These are phyloP conservation scores for Hippopotamyrus pictus DNA, from an alignment of 2,797 vertebrate species.

Conservation along the genomic window DNA sequence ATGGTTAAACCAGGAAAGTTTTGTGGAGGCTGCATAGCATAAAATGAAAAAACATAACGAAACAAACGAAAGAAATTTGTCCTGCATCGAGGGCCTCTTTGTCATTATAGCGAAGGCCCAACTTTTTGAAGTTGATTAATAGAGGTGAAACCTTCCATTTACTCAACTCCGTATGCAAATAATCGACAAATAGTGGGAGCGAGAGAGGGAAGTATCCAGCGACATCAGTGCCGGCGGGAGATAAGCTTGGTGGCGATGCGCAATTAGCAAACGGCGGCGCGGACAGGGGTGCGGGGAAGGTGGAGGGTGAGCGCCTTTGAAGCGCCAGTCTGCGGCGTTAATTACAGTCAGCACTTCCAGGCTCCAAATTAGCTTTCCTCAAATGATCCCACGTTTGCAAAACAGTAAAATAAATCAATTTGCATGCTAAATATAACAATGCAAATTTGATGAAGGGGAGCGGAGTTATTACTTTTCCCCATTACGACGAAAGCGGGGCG, in stretches of 20 bases:
- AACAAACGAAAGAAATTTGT: neutral
- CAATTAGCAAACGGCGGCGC: conserved; percentile 33
- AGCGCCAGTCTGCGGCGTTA: conserved; percentile 37
- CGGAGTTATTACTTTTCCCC: conserved; percentile 44
- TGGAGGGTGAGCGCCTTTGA: conserved; percentile 8
- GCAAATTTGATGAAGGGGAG: conserved; percentile 47
- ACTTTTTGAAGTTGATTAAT: conserved; percentile 20
- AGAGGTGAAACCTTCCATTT: conserved; percentile 25
- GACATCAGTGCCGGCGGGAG: conserved; percentile 35
- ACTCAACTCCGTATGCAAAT: conserved; percentile 25
- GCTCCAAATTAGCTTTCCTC: conserved; percentile 48
- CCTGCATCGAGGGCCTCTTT: neutral
- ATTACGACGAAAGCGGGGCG: conserved; percentile 44
- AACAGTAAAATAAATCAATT: conserved; percentile 54
- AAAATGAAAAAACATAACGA: neutral
- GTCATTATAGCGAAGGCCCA: neutral
- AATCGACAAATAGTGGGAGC: conserved; percentile 26
- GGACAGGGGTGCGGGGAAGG: conserved; percentile 23
- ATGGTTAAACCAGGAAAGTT: neutral
- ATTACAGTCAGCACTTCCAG: conserved; percentile 45
- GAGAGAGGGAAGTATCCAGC: conserved; percentile 25
- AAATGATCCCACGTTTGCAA: conserved; percentile 46
- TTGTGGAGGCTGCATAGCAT: neutral
- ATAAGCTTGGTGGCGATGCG: conserved; percentile 41
- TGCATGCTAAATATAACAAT: conserved; percentile 53